Evolutionary conservation across 2,797 vertebrate genomes (phyloP).

Genomic region (Loriculus beryllinus): DNA sequence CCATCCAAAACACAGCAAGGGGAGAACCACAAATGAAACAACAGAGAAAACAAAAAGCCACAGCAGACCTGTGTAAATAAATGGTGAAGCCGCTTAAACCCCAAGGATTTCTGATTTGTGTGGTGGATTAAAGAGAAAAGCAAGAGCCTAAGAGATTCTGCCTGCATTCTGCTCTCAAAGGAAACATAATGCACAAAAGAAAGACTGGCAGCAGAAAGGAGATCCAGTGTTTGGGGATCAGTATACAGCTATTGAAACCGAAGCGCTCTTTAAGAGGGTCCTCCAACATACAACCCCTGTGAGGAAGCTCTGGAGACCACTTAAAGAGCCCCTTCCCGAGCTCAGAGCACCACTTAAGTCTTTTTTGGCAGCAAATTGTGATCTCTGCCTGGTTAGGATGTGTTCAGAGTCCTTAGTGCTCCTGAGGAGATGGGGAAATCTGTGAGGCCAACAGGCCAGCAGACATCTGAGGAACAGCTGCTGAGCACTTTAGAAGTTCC

Average conservation of each 20-base stretch:
- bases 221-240: background rate
- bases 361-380: background rate
- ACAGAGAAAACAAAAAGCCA: constrained; percentile 19
- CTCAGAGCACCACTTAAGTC: background rate
- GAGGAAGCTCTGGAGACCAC: background rate
- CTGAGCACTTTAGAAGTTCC: constrained; percentile 31
- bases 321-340: background rate
- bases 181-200: background rate
- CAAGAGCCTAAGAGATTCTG: background rate
- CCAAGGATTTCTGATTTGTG: background rate
- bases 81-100: constrained; percentile 5
- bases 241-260: background rate
- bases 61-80: constrained; percentile 16
- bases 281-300: background rate
- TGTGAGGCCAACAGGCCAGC: constrained; percentile 1
- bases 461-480: constrained; percentile 65
- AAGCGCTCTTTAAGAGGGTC: background rate
- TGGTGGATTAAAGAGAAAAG: background rate
- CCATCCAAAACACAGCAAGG: background rate
- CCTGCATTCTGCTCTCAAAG: background rate
- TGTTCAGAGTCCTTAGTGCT: background rate
- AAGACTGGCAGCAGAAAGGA: background rate
- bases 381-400: background rate
- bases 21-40: background rate
- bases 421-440: background rate